Base-by-base conservation (phyloP, 2,113 vertebrate species). In the Eptatretus burgeri region DNA sequence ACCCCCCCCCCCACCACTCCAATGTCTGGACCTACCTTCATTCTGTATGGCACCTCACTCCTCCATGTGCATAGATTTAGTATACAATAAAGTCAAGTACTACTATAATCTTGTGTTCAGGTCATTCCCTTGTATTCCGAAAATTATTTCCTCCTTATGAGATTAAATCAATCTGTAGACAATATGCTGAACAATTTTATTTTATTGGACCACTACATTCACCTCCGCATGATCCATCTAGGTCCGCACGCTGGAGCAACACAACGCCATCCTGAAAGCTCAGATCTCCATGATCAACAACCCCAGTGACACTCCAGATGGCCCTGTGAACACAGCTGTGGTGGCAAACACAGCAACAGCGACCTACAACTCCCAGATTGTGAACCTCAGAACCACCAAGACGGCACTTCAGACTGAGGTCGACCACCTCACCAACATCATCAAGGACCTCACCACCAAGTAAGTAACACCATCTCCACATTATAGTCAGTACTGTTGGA, bases 261-360 rank as follows among this genome's bases (percentile, higher is more conserved):
- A 74, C 41, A 75, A 75, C 13, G 71, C 74, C 13, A 67, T 75
- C 5, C 70, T 75, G 56, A 74, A 66, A 64, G 72, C 73, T 51
- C 74, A 75, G 68, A 75, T 75, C 66, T 68, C 71, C 18, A 72
- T 75, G 69, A 74, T 72, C 69, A 75, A 71, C 64, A 72, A 72
- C 65, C 27, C 27, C 27, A 17, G n/a, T n/a, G 73, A 73, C 50
- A 70, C 72, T 41, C 68, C 69, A 1, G 56, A 20, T 20, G 73
- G 69, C 27, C 69, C 72, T 9, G 71, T 68, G 51, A 72, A 66
- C 63, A 63, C 72, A 1, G 68, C 71, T 13, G 70, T 75, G 63
- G 68, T 75, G 13, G 69, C 73, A 51, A 74, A 72, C 9, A 74
- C 71, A 13, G 72, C 71, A 63, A 71, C 74, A 13, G 74, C 71